phyloP scores from a whole-genome alignment of 2,113 vertebrate species.

The Clinocottus analis region DNA sequence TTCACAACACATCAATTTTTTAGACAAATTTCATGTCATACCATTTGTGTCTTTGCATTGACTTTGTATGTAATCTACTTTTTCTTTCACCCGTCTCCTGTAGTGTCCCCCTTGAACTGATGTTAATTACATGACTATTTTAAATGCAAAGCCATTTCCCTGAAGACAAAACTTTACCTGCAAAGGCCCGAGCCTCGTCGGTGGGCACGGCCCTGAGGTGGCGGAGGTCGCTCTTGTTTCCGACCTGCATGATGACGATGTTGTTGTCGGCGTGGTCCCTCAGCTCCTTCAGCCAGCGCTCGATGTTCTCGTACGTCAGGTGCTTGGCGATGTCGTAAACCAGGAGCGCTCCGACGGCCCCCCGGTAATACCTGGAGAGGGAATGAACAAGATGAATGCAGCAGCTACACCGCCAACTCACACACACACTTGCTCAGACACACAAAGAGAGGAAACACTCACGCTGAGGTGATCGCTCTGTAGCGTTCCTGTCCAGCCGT shows the following conservation, averaged over 20 bases:
- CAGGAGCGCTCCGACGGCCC: conserved; percentile 92
- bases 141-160: not conserved
- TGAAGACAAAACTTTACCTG: conserved; percentile 80
- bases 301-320: conserved; percentile 95
- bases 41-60: no score
- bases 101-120: not conserved
- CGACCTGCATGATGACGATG: conserved; percentile 98
- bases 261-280: conserved; percentile 97
- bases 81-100: not conserved
- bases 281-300: conserved; percentile 98
- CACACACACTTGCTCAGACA: no score
- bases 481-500: conserved; percentile 97
- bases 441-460: not conserved
- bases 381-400: not conserved
- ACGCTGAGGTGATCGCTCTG: conserved; percentile 96
- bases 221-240: conserved; percentile 96
- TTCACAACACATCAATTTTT: no score
- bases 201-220: conserved; percentile 95
- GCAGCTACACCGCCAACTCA: no score
- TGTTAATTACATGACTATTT: not conserved
- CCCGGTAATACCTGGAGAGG: conserved; percentile 89
- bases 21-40: no score
- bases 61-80: no score
- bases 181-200: conserved; percentile 92
- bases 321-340: conserved; percentile 98